These are phyloP conservation scores for Nothura maculosa DNA, from an alignment of 2,797 vertebrate genomes.

Conservation along the genomic window DNA sequence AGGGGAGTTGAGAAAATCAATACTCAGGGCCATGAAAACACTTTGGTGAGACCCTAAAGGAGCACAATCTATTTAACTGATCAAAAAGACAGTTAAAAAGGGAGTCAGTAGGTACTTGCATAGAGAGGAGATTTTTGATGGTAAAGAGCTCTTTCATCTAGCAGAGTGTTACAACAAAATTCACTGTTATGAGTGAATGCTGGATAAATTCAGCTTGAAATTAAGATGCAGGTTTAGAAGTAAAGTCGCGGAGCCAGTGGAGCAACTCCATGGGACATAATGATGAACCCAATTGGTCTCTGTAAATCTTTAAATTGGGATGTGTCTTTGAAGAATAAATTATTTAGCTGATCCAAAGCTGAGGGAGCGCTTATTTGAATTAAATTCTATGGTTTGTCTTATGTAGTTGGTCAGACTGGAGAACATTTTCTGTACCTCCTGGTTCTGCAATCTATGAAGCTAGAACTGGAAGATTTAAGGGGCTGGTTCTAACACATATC, in stretches of 20 bases:
- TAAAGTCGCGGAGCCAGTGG: not conserved
- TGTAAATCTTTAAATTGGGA: not conserved
- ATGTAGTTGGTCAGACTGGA: rapidly evolving
- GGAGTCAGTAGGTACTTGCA: not conserved
- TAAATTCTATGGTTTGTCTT: not conserved
- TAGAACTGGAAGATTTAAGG: constrained; percentile 12
- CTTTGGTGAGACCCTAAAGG: not conserved
- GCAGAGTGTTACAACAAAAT: not conserved
- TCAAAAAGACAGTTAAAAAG: not conserved
- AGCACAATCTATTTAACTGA: not conserved
- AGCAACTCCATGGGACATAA: not conserved
- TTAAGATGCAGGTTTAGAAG: not conserved
- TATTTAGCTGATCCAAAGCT: not conserved
- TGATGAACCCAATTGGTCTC: not conserved
- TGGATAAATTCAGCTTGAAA: not conserved
- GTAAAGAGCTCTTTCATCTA: not conserved
- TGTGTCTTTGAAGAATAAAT: not conserved
- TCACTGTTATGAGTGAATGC: not conserved
- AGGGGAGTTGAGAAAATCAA: not conserved
- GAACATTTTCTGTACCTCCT: not conserved
- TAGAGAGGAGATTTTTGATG: not conserved
- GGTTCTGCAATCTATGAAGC: not conserved
- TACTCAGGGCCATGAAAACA: not conserved
- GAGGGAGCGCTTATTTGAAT: not conserved
- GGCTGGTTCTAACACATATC: not conserved